Base-by-base conservation (phyloP, 2,113 vertebrate genomes). In the Poeciliopsis retropinna region DNA sequence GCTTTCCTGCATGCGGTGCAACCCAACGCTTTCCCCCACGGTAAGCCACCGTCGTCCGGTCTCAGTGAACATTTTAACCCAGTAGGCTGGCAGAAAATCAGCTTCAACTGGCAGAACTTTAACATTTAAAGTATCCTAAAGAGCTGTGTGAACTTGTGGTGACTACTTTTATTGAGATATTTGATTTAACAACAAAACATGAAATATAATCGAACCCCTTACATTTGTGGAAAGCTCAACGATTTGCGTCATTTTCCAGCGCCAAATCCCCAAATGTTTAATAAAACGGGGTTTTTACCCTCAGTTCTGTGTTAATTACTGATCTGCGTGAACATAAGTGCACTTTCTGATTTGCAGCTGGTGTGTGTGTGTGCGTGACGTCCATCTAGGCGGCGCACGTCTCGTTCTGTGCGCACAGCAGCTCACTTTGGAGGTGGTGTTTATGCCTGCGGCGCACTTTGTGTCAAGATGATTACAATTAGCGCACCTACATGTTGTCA, bases 11-110 rank as follows among this genome's bases (percentile, higher is more conserved):
- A 89, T 4, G 89, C 96, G 64, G 96, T 98, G 47, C 97, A 99
- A 73, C 98, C 98, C 57, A 94, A 96, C 80, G 86, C 91, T 22
- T 98, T 98, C 54, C 98, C 98, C 3, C 91, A 95, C 93, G 98
- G 98, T 99, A 94, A 94, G 97, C 4, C 51, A n/a, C 25, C 28
- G n/a, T 9, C 71, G 8, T 31, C 12, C 27, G 4, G 9, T 28
- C 15, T 37, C 22, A 6, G n/a, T 41, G 28, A 11, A 4, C 5
- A 19, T 47, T 47, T 17, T 47, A 47, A 47, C 44, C 22, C 29
- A 47, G 11, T 34, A 12, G 22, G 1, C 39, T 10, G 39, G 39
- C 44, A 27, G 22, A 19, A 14, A 67, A 3, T 37, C 25, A 34
- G 0, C 22, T 8, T 28, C 12, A 63, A 14, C 11, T 30, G 73